Evolutionary conservation across 2,888 invertebrate species (phyloP).

Genomic region (Erynnis tages): DNA sequence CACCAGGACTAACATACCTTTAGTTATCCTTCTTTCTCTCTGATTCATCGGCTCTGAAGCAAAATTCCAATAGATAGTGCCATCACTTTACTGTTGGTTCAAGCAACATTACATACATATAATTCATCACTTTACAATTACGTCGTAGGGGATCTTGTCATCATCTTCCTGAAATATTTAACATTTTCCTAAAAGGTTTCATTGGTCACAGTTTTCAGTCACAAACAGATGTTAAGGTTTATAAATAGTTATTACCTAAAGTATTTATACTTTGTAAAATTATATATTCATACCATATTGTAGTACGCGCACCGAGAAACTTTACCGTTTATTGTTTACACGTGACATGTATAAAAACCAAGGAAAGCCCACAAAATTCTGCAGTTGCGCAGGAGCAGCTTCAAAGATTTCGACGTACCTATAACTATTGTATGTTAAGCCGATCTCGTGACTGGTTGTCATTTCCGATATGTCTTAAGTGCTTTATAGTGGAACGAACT

Average conservation of each 20-base stretch:
- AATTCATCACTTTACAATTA: no score
- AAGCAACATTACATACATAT: no score
- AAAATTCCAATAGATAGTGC: no score
- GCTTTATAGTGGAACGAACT: conserved; percentile 1
- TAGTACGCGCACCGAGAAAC: conserved; percentile 36
- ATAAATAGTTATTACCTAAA: conserved; percentile 5
- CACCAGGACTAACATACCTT: no score
- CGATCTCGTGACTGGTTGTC: conserved; percentile 9
- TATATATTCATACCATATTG: conserved; percentile 40
- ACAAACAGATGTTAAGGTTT: conserved; percentile 13
- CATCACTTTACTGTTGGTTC: no score
- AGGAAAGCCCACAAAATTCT: conserved; percentile 42
- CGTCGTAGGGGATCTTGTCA: no score
- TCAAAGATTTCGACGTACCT: conserved; percentile 27
- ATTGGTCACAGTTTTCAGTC: neutral
- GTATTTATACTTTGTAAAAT: conserved; percentile 40
- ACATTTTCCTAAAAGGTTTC: no score
- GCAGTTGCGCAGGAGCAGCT: conserved; percentile 41
- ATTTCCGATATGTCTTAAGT: conserved; percentile 13
- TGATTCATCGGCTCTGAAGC: no score
- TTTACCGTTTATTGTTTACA: conserved; percentile 52
- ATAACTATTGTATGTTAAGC: conserved; percentile 16
- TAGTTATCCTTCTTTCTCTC: no score
- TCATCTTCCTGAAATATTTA: no score
- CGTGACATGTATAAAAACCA: conserved; percentile 53